Evolutionary conservation across 2,888 invertebrate species (phyloP).

Genomic region (Ochropleura plecta): DNA sequence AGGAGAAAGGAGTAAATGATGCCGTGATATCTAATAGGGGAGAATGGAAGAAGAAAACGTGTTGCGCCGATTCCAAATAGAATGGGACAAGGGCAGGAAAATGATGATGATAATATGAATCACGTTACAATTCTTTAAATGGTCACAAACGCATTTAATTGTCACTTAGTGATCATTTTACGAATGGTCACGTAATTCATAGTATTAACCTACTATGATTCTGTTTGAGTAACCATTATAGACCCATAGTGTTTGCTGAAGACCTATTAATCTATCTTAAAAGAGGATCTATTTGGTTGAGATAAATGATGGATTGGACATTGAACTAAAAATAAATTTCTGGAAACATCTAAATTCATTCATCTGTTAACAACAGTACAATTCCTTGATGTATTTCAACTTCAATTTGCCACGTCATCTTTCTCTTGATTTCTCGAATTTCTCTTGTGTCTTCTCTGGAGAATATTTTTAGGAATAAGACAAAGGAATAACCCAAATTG

Average conservation of each 20-base stretch:
- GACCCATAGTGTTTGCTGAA: background rate
- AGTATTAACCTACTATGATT: too few relatives aligned
- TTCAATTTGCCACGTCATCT: conserved; percentile 27
- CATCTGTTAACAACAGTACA: conserved; percentile 8
- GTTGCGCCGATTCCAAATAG: too few relatives aligned
- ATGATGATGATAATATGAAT: too few relatives aligned
- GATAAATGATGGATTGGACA: conserved; percentile 20
- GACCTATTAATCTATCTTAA: background rate
- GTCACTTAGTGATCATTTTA: too few relatives aligned
- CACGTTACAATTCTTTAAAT: too few relatives aligned
- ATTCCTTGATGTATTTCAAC: conserved; percentile 34
- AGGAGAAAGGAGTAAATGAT: too few relatives aligned
- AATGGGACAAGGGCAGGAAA: too few relatives aligned
- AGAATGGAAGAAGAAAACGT: too few relatives aligned
- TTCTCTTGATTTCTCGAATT: background rate
- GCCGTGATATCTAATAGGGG: too few relatives aligned
- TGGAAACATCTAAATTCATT: background rate
- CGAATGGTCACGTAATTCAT: too few relatives aligned
- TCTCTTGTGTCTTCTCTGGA: conserved; percentile 12
- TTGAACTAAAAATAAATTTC: background rate
- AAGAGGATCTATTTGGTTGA: background rate
- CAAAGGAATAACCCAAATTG: conserved; percentile 21
- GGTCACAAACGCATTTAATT: too few relatives aligned
- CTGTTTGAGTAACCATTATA: too few relatives aligned
- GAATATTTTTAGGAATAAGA: conserved; percentile 27